phyloP scores from a whole-genome alignment of 1,140 invertebrate species.

The Steinernema feltiae region DNA sequence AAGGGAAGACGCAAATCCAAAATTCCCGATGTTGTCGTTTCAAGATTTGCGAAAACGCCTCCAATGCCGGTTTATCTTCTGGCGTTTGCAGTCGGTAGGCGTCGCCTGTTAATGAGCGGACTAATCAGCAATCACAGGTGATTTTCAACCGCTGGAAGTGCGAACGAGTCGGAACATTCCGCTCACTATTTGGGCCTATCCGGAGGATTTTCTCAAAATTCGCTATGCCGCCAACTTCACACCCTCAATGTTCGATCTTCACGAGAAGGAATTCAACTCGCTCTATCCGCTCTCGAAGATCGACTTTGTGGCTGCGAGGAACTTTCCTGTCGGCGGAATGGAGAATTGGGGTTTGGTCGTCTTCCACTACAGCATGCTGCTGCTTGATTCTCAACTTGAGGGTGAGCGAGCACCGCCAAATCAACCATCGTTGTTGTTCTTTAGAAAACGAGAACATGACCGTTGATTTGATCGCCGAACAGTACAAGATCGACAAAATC shows the following conservation, averaged over 20 bases:
- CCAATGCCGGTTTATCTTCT: conserved; percentile 62
- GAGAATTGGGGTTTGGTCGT: conserved; percentile 62
- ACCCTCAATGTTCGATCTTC: conserved; percentile 50
- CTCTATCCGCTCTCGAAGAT: conserved; percentile 54
- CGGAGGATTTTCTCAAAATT: conserved; percentile 35
- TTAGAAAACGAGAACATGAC: conserved; percentile 34
- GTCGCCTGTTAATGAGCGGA: conserved; percentile 46
- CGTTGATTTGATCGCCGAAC: conserved; percentile 50
- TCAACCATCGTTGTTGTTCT: background rate
- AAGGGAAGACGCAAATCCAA: background rate
- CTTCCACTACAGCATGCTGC: conserved; percentile 59
- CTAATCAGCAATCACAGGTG: conserved; percentile 30
- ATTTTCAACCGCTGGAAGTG: conserved; percentile 47
- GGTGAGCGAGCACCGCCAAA: conserved; percentile 13
- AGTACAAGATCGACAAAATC: conserved; percentile 52
- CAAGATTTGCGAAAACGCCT: conserved; percentile 58
- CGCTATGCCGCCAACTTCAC: conserved; percentile 52
- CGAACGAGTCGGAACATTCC: conserved; percentile 49
- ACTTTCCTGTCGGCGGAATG: conserved; percentile 62
- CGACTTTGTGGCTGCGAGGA: conserved; percentile 61
- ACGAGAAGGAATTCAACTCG: conserved; percentile 51
- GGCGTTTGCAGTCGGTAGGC: conserved; percentile 60
- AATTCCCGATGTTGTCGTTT: conserved; percentile 26
- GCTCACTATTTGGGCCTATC: conserved; percentile 46
- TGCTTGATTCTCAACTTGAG: conserved; percentile 49